phyloP scores from a whole-genome alignment of 2,113 vertebrate genomes.

The Eretmochelys imbricata region DNA sequence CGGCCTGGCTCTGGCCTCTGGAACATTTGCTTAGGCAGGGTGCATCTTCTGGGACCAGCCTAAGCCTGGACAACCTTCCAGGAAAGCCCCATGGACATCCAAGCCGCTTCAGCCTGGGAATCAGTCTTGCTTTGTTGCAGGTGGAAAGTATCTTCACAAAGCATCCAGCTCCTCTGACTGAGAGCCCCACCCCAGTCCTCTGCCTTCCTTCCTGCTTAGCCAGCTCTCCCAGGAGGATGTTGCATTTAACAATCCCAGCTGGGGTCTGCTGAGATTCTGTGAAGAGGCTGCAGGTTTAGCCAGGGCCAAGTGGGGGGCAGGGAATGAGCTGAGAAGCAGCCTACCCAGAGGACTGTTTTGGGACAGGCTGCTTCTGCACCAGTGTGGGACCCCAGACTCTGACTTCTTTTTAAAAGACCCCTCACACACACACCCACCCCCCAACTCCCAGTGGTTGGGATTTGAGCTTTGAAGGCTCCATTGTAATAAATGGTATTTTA shows the following conservation, averaged over 20 bases:
- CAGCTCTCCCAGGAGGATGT: not conserved
- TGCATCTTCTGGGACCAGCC: not conserved
- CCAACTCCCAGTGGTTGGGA: not conserved
- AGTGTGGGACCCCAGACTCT: not conserved
- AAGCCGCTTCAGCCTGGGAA: not conserved
- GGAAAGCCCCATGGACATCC: not conserved
- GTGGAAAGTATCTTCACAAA: not conserved
- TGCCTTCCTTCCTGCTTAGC: not conserved
- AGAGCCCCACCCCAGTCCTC: not conserved
- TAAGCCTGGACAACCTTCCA: not conserved
- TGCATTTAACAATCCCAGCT: not conserved
- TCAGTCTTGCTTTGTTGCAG: not conserved
- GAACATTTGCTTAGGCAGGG: not conserved
- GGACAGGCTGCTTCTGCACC: not conserved
- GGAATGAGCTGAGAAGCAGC: not conserved
- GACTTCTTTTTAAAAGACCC: not conserved
- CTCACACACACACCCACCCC: not conserved
- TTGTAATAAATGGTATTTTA: constrained; percentile 75
- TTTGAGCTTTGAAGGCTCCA: constrained; percentile 57
- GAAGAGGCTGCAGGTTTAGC: not conserved
- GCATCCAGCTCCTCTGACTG: not conserved
- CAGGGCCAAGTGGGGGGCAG: not conserved
- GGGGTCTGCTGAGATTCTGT: not conserved
- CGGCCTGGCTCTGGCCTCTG: not conserved
- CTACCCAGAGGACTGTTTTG: not conserved